Evolutionary conservation across 2,113 vertebrate genomes (phyloP), one percentile per base, ranked within the genome.

Genomic region (Psettodes erumei): DNA sequence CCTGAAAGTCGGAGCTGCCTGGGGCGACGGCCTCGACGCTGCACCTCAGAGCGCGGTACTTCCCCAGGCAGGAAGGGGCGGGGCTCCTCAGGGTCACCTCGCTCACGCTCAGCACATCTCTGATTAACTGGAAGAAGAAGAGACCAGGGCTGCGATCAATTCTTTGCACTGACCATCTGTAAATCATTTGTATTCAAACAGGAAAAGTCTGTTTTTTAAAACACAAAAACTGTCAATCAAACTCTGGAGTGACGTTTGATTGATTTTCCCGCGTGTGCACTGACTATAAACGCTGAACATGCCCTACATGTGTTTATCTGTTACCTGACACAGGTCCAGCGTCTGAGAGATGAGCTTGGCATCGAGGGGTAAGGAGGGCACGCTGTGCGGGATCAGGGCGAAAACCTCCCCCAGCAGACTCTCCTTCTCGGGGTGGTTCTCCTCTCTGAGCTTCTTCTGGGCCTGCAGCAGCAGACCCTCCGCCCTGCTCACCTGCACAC

Each of bases 301-400:
- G 9, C 37, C 7, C 19, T 25, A 12, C n/a, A 16, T 13, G 30
- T 32, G 25, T 21, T 6, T 18, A 6, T 33, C 40, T 18, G 47
- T 58, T 94, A 97, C 95, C 95, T 96, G 95, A 77, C 96, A 96
- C 21, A 96, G 92, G 72, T 97, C 94, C 55, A 96, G 92, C 76
- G 94, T 94, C 71, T 90, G 86, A 12, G 95, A 94, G 56, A 96
- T 58, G 1, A 93, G 42, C 33, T 70, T 93, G 77, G 81, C 79
- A 47, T 30, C 86, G 43, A 91, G 70, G 1, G 50, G 23, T 0
- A 37, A 28, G 0, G 30, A 8, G 1, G 0, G 0, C 21, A 8
- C 25, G 67, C 56, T 86, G 79, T 95, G 93, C 5, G 78, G 86
- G 56, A 95, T 90, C 71, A 95, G 73, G 23, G 71, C 67, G 75